These are phyloP conservation scores for Cephalopterus ornatus DNA, from an alignment of 2,113 vertebrate genomes.

Conservation along the genomic window DNA sequence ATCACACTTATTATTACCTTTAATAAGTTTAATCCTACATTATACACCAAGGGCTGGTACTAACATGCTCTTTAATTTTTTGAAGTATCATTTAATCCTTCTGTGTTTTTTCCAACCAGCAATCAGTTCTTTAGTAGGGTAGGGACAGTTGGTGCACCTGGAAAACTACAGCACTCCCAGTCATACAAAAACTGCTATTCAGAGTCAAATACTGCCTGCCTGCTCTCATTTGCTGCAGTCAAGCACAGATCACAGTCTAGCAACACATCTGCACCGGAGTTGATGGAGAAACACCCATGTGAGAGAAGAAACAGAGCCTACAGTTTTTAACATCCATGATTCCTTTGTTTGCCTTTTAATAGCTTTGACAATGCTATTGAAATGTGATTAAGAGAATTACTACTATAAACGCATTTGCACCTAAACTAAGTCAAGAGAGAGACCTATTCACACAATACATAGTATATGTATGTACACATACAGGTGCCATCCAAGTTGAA, in stretches of 20 bases:
- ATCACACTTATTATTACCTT: neutral
- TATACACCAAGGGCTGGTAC: neutral
- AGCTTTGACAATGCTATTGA: neutral
- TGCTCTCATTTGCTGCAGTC: neutral
- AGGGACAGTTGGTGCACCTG: neutral
- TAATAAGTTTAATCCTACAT: neutral
- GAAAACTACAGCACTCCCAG: neutral
- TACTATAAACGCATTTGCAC: neutral
- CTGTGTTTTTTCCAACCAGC: neutral
- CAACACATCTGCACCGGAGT: neutral
- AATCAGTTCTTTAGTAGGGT: neutral
- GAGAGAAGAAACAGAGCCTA: neutral
- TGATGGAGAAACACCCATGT: neutral
- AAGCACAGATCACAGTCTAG: neutral
- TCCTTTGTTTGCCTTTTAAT: neutral
- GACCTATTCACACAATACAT: neutral
- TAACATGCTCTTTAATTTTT: neutral
- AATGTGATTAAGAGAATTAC: neutral
- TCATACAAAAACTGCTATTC: neutral
- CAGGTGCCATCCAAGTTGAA: neutral
- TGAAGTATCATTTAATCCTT: neutral
- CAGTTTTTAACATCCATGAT: neutral
- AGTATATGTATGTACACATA: neutral
- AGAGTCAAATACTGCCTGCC: neutral
- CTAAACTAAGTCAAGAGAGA: neutral